Evolutionary conservation across 2,888 invertebrate genomes (phyloP).

Genomic region (Anarsia innoxiella): DNA sequence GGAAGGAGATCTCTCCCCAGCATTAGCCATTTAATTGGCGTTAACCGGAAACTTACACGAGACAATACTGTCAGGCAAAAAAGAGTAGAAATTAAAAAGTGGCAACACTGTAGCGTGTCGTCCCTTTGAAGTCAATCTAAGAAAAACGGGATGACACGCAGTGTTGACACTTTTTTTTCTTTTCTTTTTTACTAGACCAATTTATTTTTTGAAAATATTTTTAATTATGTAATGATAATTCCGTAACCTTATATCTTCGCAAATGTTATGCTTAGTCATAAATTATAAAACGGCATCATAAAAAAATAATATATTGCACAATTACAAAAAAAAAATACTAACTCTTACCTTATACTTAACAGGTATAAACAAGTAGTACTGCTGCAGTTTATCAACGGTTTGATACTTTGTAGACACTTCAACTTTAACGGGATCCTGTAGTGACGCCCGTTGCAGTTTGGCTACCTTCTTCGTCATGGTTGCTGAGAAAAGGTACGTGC

Average conservation of each 20-base stretch:
- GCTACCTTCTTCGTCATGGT: slow-evolving; percentile 99
- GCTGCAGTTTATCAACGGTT: slow-evolving; percentile 96
- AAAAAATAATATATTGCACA: no score
- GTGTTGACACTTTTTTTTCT: background rate
- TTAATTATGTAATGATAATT: background rate
- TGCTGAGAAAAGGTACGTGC: slow-evolving; percentile 96
- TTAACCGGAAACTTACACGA: no score
- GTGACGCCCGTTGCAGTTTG: slow-evolving; percentile 95
- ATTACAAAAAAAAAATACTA: no score
- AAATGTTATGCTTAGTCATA: no score
- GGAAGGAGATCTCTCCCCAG: no score
- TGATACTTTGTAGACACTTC: slow-evolving; percentile 98
- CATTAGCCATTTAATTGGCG: no score
- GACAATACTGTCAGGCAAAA: no score
- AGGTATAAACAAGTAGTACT: slow-evolving; percentile 96
- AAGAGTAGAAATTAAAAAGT: no score
- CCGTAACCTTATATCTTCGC: background rate
- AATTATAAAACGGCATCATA: no score
- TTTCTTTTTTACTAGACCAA: background rate
- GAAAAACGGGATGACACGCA: no score
- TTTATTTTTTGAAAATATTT: background rate
- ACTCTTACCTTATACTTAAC: slow-evolving; percentile 94
- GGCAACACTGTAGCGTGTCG: no score
- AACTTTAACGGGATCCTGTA: slow-evolving; percentile 95
- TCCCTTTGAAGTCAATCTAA: no score